phyloP scores from a whole-genome alignment of 2,888 invertebrate species.

The Panzeria rudis region DNA sequence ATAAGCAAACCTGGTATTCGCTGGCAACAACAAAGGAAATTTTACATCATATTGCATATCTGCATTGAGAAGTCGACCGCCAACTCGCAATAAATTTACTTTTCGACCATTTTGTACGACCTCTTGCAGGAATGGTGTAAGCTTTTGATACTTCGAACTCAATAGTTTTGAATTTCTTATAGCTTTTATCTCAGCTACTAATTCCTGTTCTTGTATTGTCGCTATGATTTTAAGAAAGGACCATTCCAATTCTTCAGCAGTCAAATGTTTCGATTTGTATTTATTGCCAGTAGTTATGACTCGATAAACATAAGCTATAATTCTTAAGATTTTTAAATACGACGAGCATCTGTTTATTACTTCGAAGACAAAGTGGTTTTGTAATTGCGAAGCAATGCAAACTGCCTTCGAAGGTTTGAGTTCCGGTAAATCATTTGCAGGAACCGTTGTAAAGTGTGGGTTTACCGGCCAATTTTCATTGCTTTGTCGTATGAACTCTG shows the following conservation, averaged over 20 bases:
- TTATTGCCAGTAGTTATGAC: slow-evolving; percentile 16
- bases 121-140: slow-evolving; percentile 43
- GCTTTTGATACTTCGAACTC: slow-evolving; percentile 19
- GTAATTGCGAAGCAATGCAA: not conserved
- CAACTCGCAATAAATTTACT: slow-evolving; percentile 73
- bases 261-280: slow-evolving; percentile 1
- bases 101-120: not conserved
- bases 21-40: slow-evolving; percentile 70
- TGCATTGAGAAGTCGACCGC: slow-evolving; percentile 69
- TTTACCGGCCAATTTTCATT: slow-evolving; percentile 9
- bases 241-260: slow-evolving; percentile 15
- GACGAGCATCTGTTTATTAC: slow-evolving; percentile 15
- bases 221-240: slow-evolving; percentile 32
- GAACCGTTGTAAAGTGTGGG: not conserved
- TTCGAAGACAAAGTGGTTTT: not conserved
- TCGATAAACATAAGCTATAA: slow-evolving; percentile 31
- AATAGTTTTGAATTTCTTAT: slow-evolving; percentile 4
- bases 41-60: slow-evolving; percentile 73
- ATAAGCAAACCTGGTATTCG: not conserved
- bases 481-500: not conserved
- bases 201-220: slow-evolving; percentile 13
- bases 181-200: not conserved
- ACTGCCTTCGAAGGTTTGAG: not conserved
- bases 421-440: not conserved
- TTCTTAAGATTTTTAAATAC: slow-evolving; percentile 29